Conservation (phyloP, 2,888 invertebrate species). For the Aleiodes alternator region DNA sequence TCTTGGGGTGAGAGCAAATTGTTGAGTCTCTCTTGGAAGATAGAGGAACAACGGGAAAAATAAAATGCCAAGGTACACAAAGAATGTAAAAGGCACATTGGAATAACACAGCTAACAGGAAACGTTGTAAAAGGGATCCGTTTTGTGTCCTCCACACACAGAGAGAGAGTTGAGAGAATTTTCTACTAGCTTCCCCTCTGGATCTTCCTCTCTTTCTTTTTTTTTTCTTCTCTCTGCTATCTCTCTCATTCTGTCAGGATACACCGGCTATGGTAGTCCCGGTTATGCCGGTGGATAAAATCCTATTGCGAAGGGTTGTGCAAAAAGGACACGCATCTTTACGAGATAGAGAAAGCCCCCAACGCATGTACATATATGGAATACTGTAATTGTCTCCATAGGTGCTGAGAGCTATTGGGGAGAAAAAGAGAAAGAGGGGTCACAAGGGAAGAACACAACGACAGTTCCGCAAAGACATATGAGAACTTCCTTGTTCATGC, state of each 20-base stretch:
- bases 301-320: conserved; percentile 42
- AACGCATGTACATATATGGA: conserved; percentile 70
- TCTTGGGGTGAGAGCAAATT: conserved; percentile 70
- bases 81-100: conserved; percentile 39
- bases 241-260: conserved; percentile 6
- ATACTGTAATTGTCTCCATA: conserved; percentile 71
- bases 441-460: background rate
- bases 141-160: conserved; percentile 49
- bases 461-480: conserved; percentile 30
- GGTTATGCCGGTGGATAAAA: conserved; percentile 60
- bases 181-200: conserved; percentile 15
- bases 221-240: background rate
- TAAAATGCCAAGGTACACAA: conserved; percentile 40
- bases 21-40: conserved; percentile 60
- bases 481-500: conserved; percentile 28
- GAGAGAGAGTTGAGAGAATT: conserved; percentile 12
- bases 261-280: conserved; percentile 60
- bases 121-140: conserved; percentile 65
- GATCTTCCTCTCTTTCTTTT: conserved; percentile 28
- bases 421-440: background rate
- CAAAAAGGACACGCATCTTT: conserved; percentile 53
- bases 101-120: conserved; percentile 70
- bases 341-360: conserved; percentile 61
- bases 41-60: conserved; percentile 61
- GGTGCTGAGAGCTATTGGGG: conserved; percentile 63